Evolutionary conservation across 2,797 vertebrate genomes (phyloP).

Genomic region (Thamnophis elegans): DNA sequence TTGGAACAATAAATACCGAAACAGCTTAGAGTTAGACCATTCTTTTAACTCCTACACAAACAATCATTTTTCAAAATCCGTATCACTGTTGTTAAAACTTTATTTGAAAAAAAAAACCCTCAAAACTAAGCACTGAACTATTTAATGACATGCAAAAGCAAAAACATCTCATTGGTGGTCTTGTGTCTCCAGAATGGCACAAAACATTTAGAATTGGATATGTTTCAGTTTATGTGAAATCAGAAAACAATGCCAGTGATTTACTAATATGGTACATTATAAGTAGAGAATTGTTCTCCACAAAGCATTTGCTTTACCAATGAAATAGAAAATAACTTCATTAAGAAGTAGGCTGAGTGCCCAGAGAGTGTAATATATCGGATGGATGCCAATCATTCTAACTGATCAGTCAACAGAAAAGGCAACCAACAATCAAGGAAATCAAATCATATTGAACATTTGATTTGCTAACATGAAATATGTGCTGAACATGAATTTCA

Average conservation of each 20-base stretch:
- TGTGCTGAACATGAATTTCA: not conserved
- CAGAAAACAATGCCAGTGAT: not conserved
- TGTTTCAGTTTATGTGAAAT: not conserved
- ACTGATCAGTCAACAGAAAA: slow-evolving; percentile 39
- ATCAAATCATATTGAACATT: not conserved
- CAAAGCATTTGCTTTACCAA: not conserved
- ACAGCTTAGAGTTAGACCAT: not conserved
- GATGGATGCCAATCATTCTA: slow-evolving; percentile 52
- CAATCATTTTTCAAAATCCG: not conserved
- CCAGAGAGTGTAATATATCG: not conserved
- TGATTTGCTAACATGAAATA: slow-evolving; percentile 1
- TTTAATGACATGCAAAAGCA: not conserved
- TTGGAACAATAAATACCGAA: not conserved
- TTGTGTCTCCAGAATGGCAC: not conserved
- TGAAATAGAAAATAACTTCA: not conserved
- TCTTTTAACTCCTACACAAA: not conserved
- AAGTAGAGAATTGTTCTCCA: not conserved
- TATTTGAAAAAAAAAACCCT: not conserved
- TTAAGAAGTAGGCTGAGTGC: slow-evolving; percentile 35
- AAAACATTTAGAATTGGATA: not conserved
- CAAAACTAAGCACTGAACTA: not conserved
- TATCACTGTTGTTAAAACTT: not conserved
- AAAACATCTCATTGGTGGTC: not conserved
- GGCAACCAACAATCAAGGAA: not conserved
- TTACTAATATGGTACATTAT: not conserved